Conservation (phyloP, 1,140 invertebrate species). For the Platyura marginata region DNA sequence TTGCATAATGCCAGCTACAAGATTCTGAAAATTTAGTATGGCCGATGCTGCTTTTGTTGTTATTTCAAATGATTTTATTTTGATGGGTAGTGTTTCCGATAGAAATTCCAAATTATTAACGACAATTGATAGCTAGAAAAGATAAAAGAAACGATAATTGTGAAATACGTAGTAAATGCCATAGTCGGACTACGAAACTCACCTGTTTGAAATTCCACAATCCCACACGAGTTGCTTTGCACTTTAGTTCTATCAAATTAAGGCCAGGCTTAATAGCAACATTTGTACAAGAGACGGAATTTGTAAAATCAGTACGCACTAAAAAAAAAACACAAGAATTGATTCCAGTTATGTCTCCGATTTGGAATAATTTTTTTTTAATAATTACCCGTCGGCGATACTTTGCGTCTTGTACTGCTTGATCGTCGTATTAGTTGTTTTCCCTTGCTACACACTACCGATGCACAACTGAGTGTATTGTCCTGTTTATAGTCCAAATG, state of each 20-base stretch:
- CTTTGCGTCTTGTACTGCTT: slow-evolving; percentile 26
- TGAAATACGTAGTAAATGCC: too few relatives aligned
- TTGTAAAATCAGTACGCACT: slow-evolving; percentile 39
- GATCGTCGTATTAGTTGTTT: slow-evolving; percentile 22
- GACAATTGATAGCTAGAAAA: slow-evolving; percentile 12
- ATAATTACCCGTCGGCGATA: slow-evolving; percentile 34
- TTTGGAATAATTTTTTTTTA: too few relatives aligned
- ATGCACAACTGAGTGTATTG: slow-evolving; percentile 46
- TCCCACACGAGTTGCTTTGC: slow-evolving; percentile 28
- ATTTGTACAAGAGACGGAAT: slow-evolving; percentile 32
- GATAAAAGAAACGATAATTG: neutral
- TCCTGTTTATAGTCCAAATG: slow-evolving; percentile 64
- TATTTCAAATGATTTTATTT: slow-evolving; percentile 25
- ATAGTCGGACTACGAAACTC: neutral
- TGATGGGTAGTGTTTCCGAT: slow-evolving; percentile 27
- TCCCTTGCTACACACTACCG: slow-evolving; percentile 36
- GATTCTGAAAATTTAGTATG: slow-evolving; percentile 28
- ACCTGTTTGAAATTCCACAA: slow-evolving; percentile 22
- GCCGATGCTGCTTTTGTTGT: slow-evolving; percentile 27
- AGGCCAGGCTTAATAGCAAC: slow-evolving; percentile 41
- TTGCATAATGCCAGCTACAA: slow-evolving; percentile 50
- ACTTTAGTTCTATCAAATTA: slow-evolving; percentile 45
- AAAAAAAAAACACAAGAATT: neutral
- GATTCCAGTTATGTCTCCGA: too few relatives aligned
- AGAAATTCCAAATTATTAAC: slow-evolving; percentile 39